A percentile compares a stretch with the other conserved stretches of the same genome.
Conservation (phyloP, 2,888 invertebrate genomes). For the Nasonia oneida region DNA sequence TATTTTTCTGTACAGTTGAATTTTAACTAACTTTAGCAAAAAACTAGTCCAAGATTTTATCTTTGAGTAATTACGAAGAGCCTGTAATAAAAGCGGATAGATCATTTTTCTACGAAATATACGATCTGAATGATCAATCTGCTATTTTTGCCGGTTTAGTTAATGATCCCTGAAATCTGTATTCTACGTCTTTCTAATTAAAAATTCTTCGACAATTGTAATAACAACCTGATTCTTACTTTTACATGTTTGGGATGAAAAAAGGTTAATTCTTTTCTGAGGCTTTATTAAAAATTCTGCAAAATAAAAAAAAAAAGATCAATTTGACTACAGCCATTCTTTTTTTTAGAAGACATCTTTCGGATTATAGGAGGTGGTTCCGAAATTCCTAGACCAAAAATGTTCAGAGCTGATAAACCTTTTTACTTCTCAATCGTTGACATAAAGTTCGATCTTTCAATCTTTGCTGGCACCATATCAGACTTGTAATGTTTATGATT, state of each 20-base stretch:
- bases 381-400: no score
- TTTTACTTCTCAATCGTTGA: neutral
- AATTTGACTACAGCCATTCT: neutral
- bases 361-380: neutral
- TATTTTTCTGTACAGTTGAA: no score
- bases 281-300: no score
- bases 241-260: neutral
- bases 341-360: neutral
- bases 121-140: no score
- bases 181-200: neutral
- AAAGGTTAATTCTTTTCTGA: neutral
- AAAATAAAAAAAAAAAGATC: no score
- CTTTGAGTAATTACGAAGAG: neutral
- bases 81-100: slow-evolving; percentile 21
- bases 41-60: no score
- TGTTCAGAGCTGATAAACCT: neutral
- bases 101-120: slow-evolving; percentile 53
- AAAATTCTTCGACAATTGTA: neutral
- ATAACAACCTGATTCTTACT: neutral
- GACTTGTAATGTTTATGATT: neutral
- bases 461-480: neutral
- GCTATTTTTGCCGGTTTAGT: neutral
- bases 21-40: no score
- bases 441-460: neutral
- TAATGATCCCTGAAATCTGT: neutral